Percentiles rank a stretch among this genome's conserved stretches.
Evolutionary conservation across 1,140 invertebrate species (phyloP).

Genomic region (Oscheius sp.): DNA sequence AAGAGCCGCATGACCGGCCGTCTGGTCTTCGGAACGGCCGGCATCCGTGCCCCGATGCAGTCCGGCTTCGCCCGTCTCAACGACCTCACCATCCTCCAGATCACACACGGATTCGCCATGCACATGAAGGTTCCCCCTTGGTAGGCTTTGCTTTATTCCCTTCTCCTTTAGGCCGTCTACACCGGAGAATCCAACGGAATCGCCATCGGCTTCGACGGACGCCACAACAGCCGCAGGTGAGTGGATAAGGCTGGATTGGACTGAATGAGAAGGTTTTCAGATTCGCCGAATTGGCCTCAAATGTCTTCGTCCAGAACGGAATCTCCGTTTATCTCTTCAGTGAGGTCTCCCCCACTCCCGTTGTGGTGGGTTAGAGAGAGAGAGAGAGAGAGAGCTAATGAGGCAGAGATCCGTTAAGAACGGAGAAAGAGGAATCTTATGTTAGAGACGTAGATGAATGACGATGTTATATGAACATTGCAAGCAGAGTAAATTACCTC

Average conservation of each 20-base stretch:
- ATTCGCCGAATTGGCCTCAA: conserved; percentile 84
- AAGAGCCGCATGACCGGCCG: conserved; percentile 69
- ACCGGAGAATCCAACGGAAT: conserved; percentile 70
- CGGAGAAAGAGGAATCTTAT: too few relatives aligned
- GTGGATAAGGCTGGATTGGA: too few relatives aligned
- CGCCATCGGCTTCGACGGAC: conserved; percentile 89
- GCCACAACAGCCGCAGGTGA: conserved; percentile 86
- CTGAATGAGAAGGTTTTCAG: too few relatives aligned
- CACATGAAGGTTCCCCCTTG: too few relatives aligned
- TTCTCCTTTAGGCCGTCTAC: too few relatives aligned
- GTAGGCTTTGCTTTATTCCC: too few relatives aligned
- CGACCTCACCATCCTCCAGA: conserved; percentile 90
- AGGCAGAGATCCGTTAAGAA: too few relatives aligned
- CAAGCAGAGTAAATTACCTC: too few relatives aligned
- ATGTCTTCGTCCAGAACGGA: conserved; percentile 75
- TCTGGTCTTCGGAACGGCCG: conserved; percentile 83
- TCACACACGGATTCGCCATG: conserved; percentile 78
- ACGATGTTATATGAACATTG: too few relatives aligned
- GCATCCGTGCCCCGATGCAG: conserved; percentile 81
- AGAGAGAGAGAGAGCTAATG: too few relatives aligned
- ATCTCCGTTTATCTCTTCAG: conserved; percentile 82
- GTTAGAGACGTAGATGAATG: too few relatives aligned
- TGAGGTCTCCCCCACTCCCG: conserved; percentile 82
- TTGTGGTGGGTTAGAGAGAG: conserved; percentile 67
- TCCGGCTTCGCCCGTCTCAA: conserved; percentile 91